Evolutionary conservation across 2,113 vertebrate genomes (phyloP).

Genomic region (Pantherophis guttatus): DNA sequence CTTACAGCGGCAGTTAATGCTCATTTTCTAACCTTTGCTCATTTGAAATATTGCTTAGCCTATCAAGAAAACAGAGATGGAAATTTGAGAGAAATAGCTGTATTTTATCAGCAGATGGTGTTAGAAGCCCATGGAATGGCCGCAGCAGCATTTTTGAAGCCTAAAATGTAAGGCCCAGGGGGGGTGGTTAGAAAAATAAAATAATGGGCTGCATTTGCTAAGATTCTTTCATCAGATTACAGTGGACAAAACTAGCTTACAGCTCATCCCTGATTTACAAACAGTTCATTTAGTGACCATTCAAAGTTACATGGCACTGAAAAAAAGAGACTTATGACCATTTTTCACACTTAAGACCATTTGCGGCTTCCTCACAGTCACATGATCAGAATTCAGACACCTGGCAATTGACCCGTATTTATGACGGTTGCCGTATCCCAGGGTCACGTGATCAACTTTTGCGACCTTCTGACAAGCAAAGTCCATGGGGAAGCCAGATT

Average conservation of each 20-base stretch:
- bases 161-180: slow-evolving; percentile 3
- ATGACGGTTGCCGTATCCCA: accelerated
- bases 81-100: slow-evolving; percentile 64
- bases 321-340: background rate
- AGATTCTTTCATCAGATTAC: background rate
- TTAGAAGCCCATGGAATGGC: slow-evolving; percentile 67
- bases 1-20: slow-evolving; percentile 29
- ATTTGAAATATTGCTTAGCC: slow-evolving; percentile 30
- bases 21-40: slow-evolving; percentile 7
- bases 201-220: slow-evolving; percentile 24
- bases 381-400: background rate
- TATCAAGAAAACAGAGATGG: background rate
- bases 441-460: too few species aligned
- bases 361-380: background rate
- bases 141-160: background rate
- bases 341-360: background rate
- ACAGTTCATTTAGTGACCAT: background rate
- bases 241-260: background rate
- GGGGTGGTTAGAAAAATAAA: background rate
- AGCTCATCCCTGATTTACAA: background rate
- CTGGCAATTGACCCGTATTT: too few species aligned
- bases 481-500: too few species aligned
- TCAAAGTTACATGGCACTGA: background rate
- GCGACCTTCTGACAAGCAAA: too few species aligned
- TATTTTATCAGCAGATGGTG: slow-evolving; percentile 75